Evolutionary conservation across 2,888 invertebrate genomes (phyloP).

Genomic region (Drosophila neonasuta): DNA sequence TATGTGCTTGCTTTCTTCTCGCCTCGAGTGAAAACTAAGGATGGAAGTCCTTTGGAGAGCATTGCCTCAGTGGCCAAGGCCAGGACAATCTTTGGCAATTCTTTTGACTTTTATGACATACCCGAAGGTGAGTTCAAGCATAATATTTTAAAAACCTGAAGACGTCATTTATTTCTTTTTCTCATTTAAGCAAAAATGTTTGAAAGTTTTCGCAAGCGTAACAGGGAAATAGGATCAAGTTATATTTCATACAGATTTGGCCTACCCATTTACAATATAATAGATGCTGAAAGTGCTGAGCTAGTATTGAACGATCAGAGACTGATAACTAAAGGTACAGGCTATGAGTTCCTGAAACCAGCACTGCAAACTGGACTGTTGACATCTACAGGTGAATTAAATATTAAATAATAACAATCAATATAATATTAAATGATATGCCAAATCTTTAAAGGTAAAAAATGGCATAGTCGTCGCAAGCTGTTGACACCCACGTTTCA

Average conservation of each 20-base stretch:
- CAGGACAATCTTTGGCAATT: slow-evolving; percentile 72
- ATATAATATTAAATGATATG: neutral
- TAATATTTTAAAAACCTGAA: neutral
- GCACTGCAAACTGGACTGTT: slow-evolving; percentile 71
- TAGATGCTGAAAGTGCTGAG: slow-evolving; percentile 72
- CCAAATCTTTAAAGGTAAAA: slow-evolving; percentile 53
- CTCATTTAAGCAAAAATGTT: slow-evolving; percentile 57
- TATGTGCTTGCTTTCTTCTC: slow-evolving; percentile 57
- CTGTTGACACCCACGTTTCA: slow-evolving; percentile 78
- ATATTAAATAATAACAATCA: neutral
- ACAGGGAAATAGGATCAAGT: slow-evolving; percentile 41
- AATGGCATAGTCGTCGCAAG: slow-evolving; percentile 77
- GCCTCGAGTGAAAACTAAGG: slow-evolving; percentile 62
- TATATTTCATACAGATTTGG: slow-evolving; percentile 64
- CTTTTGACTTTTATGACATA: slow-evolving; percentile 67
- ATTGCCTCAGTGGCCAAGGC: slow-evolving; percentile 58
- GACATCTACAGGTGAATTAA: slow-evolving; percentile 62
- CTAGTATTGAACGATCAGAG: slow-evolving; percentile 67
- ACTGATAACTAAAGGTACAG: slow-evolving; percentile 67
- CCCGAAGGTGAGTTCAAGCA: slow-evolving; percentile 32
- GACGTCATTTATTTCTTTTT: neutral
- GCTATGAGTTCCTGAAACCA: slow-evolving; percentile 70
- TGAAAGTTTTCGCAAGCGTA: slow-evolving; percentile 36
- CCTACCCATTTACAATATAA: slow-evolving; percentile 59
- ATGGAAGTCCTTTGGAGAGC: slow-evolving; percentile 65